Percentiles rank a stretch among this genome's conserved stretches.
Evolutionary conservation across 1,140 invertebrate genomes (phyloP).

Genomic region (Cardiocondyla obscurior): DNA sequence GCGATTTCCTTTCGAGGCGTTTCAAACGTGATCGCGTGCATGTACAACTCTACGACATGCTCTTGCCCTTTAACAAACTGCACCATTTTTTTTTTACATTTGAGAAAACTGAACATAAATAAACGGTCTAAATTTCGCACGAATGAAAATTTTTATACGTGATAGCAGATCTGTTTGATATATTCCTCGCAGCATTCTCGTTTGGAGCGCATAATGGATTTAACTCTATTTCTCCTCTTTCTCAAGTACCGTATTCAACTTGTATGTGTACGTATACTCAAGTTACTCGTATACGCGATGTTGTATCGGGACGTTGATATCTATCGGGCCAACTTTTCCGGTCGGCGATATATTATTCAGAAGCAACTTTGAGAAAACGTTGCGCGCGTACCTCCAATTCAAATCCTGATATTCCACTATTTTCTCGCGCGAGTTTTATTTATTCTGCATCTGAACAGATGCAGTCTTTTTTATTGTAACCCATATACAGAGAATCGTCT

Average conservation of each 20-base stretch:
- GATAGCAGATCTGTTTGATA: not conserved
- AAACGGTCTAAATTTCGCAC: too few species aligned
- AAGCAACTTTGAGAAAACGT: constrained; percentile 12
- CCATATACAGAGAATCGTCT: constrained; percentile 1
- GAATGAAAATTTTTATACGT: too few species aligned
- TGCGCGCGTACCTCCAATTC: too few species aligned
- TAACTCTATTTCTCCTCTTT: not conserved
- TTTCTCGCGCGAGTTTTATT: constrained; percentile 1
- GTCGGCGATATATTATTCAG: constrained; percentile 48
- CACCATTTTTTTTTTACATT: too few species aligned
- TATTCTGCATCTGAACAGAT: constrained; percentile 40
- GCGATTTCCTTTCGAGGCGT: constrained; percentile 54
- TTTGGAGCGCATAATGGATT: not conserved
- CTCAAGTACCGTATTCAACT: not conserved
- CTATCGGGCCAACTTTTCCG: constrained; percentile 2
- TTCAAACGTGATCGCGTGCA: constrained; percentile 61
- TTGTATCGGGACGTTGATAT: constrained; percentile 12
- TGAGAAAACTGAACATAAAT: too few species aligned
- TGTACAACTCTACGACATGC: too few species aligned
- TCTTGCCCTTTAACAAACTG: too few species aligned
- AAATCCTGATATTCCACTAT: constrained; percentile 8
- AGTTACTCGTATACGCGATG: not conserved
- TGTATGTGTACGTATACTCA: not conserved
- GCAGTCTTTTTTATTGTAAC: not conserved
- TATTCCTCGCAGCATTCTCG: not conserved